Base-by-base conservation (phyloP, 2,888 invertebrate species). In the Patella ulyssiponensis region DNA sequence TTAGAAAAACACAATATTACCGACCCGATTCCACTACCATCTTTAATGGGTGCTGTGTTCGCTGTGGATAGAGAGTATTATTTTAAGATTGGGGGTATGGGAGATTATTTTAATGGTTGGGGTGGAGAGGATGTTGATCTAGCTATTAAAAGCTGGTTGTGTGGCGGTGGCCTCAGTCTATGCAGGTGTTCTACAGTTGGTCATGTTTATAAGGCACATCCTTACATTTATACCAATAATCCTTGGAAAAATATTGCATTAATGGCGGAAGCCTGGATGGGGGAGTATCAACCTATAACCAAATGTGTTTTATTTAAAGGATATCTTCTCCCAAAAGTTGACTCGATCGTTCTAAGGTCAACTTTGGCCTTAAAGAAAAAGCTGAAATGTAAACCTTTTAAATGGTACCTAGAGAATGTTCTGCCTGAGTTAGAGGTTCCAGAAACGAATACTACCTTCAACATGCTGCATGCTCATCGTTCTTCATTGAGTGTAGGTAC, bases 31-130 rank as follows among this genome's bases (percentile, higher is more conserved):
- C 64, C 23, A 11, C 64, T 11, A 14, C 20, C 23, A 3, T 64
- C 64, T 11, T 17, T 64, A 23, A 64, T 64, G 64, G 64, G 64
- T 14, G 20, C 20, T 12, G 23, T 64, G 1, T 23, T 64, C 64
- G 64, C 64, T 4, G 4, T 64, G 23, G 23, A 64, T 14, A 64
- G 23, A 20, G 20, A 64, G 14, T 64, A 64, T 11, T 64, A 12
- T 23, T 20, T 20, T 12, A 23, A 23, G 20, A 64, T 64, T 64
- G 64, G 64, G 3, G 64, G 64, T 1, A 23, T 64, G 20, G 20
- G 20, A 14, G 64, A 64, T 64, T 64, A 64, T 64, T 64, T 64
- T 64, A 23, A 64, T 23, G 64, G 64, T 64, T 64, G 64, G 64
- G 64, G 64, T 23, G 64, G 20, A 23, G 64, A 64, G 64, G 64